Evolutionary conservation across 2,888 invertebrate species (phyloP), one percentile per base, ranked within the genome.

Genomic region (Trissolcus brochymenae): DNA sequence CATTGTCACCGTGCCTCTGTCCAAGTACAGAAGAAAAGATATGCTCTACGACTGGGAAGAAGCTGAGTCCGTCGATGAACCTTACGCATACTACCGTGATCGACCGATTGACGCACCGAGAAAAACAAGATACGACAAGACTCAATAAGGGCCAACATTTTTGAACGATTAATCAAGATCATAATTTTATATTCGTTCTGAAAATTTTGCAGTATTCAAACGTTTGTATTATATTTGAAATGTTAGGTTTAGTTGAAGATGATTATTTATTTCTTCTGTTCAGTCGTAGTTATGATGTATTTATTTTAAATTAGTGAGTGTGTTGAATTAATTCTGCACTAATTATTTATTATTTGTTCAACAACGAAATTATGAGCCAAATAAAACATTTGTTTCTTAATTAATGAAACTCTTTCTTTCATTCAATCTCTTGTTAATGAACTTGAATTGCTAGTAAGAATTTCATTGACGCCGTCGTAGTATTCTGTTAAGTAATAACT

Each of bases 21-120:
- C 82, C 71, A 88, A 87, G 68, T 87, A 88, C 81, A 82, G 86
- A 35, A 80, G 89, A 43, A 87, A 88, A 70, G 88, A 88, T 40
- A 29, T 82, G 7, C 67, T 80, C 14, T 84, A 83, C 9, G 81
- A 83, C 19, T 55, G 78, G 29, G 83, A 83, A 6, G 80, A 83
- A 29, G 55, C 71, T 14, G 81, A 81, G 29, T 85, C 84, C 11
- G 82, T 82, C 6, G 86, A 86, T 62, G 35, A 35, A 1, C 87
- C 88, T 19, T 88, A 88, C 43, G 82, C 82, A 78, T 87, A 82
- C 81, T 88, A 88, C 64, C 81, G 83, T 43, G 88, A 88, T 41
- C 82, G 81, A 25, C 83, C 80, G 35, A 80, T 71, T 46, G 75
- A 78, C 41, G 40, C 61, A 54, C 66, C 64, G n/a, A 67, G 73